Percentiles rank a stretch among this genome's conserved stretches.
Conservation (phyloP, 30 jellyfish, hydroid and myxozoan genomes). For the Turritopsis dohrnii region DNA sequence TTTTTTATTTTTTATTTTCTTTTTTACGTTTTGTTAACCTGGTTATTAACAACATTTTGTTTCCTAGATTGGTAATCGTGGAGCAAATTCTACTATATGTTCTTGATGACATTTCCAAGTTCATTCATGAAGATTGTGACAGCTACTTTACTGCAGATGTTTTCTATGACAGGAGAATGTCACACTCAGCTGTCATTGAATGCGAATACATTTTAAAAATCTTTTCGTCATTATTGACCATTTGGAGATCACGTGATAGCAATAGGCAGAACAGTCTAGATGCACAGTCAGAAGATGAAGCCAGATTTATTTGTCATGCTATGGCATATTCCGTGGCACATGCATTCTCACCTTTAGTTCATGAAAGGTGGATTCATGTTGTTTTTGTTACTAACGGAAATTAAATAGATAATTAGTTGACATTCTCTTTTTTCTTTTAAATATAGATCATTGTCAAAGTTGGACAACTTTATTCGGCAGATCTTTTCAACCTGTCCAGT, state of each 20-base stretch:
- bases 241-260: background rate
- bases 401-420: background rate
- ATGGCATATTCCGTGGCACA: constrained; percentile 58
- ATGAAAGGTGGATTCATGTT: constrained; percentile 29
- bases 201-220: background rate
- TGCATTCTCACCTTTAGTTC: constrained; percentile 54
- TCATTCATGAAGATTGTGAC: constrained; percentile 23
- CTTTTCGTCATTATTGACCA: constrained; percentile 8
- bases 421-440: background rate
- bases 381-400: background rate
- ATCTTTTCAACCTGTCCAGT: constrained; percentile 66
- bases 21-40: background rate
- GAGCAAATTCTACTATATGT: constrained; percentile 39
- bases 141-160: background rate
- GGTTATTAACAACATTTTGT: no score
- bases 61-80: constrained; percentile 35
- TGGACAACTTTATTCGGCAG: constrained; percentile 66
- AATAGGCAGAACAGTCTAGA: background rate
- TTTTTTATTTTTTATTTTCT: no score
- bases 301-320: constrained; percentile 37
- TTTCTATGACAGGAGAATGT: background rate
- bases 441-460: constrained; percentile 37
- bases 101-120: constrained; percentile 33
- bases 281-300: constrained; percentile 24
- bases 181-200: background rate